These are phyloP conservation scores for Baryphthengus martii DNA, from an alignment of 2,113 vertebrate genomes.

Conservation along the genomic window DNA sequence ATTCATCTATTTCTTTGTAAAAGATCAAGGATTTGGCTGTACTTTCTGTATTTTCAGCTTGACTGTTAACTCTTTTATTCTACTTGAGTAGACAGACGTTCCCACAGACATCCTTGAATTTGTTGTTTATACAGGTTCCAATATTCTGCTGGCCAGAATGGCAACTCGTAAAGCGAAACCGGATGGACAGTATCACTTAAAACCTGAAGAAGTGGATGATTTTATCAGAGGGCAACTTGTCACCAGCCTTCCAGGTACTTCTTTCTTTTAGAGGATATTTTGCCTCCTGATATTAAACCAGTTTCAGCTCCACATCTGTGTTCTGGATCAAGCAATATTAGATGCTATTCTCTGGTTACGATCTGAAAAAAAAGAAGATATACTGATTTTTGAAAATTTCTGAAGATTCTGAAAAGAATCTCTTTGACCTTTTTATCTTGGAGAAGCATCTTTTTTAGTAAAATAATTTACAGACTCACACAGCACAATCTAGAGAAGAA, in stretches of 20 bases:
- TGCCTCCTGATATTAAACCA: not conserved
- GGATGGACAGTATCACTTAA: slow-evolving; percentile 90
- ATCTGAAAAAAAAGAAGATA: not conserved
- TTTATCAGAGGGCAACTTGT: slow-evolving; percentile 92
- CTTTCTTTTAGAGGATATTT: not conserved
- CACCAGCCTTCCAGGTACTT: slow-evolving; percentile 89
- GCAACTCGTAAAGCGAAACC: slow-evolving; percentile 95
- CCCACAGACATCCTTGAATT: not conserved
- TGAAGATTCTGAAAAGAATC: not conserved
- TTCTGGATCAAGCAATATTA: not conserved
- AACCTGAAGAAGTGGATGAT: slow-evolving; percentile 92
- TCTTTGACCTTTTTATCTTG: not conserved
- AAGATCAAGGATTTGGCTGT: not conserved
- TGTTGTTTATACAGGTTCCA: slow-evolving; percentile 81
- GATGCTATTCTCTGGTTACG: not conserved
- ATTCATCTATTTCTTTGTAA: not conserved
- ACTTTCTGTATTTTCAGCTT: not conserved
- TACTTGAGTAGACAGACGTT: not conserved
- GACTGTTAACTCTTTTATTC: not conserved
- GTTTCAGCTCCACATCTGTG: not conserved
- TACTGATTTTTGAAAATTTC: not conserved
- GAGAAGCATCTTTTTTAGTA: not conserved
- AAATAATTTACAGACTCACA: not conserved
- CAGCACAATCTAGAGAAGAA: not conserved
- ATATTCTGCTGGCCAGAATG: slow-evolving; percentile 96